Percentiles rank a stretch among this genome's conserved stretches.
These are phyloP conservation scores for Melospiza melodia DNA, from an alignment of 2,113 vertebrate species.

Conservation along the genomic window DNA sequence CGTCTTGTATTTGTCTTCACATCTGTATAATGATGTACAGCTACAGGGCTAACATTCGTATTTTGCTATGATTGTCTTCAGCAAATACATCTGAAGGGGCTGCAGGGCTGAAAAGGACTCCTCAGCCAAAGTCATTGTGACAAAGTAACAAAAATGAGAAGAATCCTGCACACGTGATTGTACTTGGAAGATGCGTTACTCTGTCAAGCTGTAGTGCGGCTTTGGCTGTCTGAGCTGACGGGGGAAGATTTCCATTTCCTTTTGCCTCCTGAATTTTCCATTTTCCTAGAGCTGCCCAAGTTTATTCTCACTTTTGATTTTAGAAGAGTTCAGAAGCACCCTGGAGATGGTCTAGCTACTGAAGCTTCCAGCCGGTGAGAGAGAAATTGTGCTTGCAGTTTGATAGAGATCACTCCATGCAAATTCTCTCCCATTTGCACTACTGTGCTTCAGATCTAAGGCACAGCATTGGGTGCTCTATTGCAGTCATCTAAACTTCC, in stretches of 20 bases:
- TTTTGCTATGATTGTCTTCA: slow-evolving; percentile 55
- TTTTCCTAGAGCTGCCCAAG: slow-evolving; percentile 8
- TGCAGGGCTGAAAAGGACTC: slow-evolving; percentile 52
- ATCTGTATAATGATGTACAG: slow-evolving; percentile 54
- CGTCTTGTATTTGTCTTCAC: slow-evolving; percentile 43
- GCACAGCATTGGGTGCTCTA: not conserved
- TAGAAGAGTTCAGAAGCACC: not conserved
- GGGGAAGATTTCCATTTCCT: not conserved
- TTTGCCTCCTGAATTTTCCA: not conserved
- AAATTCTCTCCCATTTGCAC: not conserved
- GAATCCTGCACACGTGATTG: slow-evolving; percentile 21
- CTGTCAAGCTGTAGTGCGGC: slow-evolving; percentile 26
- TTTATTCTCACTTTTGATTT: slow-evolving; percentile 32
- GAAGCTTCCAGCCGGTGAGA: not conserved
- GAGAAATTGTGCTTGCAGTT: not conserved
- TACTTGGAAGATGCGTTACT: slow-evolving; percentile 2
- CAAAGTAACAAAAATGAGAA: slow-evolving; percentile 56
- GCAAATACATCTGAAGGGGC: slow-evolving; percentile 48
- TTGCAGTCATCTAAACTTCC: slow-evolving; percentile 3
- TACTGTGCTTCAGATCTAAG: not conserved
- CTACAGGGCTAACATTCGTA: slow-evolving; percentile 62
- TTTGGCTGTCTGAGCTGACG: not conserved
- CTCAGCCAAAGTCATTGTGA: slow-evolving; percentile 61
- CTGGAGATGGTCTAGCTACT: not conserved
- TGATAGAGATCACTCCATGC: not conserved